phyloP scores from a whole-genome alignment of 2,888 invertebrate species.

The Euplagia quadripunctaria region DNA sequence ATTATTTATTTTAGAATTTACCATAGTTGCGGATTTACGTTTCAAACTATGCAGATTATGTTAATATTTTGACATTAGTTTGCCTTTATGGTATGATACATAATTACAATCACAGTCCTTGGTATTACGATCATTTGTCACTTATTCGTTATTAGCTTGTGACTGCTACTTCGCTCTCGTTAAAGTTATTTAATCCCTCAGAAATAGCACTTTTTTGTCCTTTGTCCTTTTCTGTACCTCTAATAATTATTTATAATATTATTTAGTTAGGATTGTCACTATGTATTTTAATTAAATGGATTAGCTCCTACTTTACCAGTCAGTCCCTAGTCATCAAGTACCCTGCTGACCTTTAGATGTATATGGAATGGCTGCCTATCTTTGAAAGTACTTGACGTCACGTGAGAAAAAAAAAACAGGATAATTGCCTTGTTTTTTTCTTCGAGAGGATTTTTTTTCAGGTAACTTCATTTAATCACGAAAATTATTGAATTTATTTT shows the following conservation, averaged over 20 bases:
- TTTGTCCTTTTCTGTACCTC: not conserved
- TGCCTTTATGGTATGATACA: not conserved
- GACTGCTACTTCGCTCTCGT: not conserved
- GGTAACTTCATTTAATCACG: constrained; percentile 30
- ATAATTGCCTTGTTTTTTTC: not conserved
- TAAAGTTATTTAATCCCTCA: not conserved
- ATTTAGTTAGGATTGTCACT: too few relatives aligned
- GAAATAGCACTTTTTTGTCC: too few relatives aligned
- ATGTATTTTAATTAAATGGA: not conserved
- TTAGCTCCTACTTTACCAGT: not conserved
- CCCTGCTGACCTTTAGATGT: not conserved
- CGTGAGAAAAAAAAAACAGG: too few relatives aligned
- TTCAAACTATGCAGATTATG: constrained; percentile 6
- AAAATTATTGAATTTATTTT: constrained; percentile 47
- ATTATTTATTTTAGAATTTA: constrained; percentile 12
- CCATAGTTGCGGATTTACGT: constrained; percentile 1
- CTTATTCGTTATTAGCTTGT: not conserved
- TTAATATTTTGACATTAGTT: not conserved
- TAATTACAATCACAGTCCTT: too few relatives aligned
- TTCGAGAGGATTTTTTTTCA: constrained; percentile 21
- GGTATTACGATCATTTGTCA: too few relatives aligned
- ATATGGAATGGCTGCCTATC: not conserved
- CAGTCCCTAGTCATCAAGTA: not conserved
- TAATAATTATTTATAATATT: not conserved
- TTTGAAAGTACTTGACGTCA: too few relatives aligned